phyloP scores from a whole-genome alignment of 2,797 vertebrate species.

The Phaenicophaeus curvirostris region DNA sequence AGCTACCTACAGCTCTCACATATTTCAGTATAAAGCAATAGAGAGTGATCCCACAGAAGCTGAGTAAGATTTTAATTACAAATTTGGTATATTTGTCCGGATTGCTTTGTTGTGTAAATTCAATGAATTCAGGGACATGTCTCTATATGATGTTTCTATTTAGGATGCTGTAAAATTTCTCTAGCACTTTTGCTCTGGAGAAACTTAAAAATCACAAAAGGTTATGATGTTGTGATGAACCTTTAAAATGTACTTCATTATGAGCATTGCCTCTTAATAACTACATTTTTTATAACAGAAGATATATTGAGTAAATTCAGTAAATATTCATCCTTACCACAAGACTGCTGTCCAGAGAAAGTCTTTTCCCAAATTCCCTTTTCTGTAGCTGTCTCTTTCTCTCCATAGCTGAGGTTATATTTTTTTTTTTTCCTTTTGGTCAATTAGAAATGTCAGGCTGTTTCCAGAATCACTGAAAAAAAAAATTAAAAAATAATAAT shows the following conservation, averaged over 20 bases:
- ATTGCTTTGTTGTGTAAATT: background rate
- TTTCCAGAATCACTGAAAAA: constrained; percentile 64
- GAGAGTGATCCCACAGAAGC: background rate
- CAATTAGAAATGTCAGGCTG: constrained; percentile 50
- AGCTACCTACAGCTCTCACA: background rate
- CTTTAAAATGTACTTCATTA: background rate
- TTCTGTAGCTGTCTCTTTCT: constrained; percentile 81
- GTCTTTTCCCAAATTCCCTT: constrained; percentile 82
- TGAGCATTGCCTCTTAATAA: constrained; percentile 41
- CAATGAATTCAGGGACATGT: background rate
- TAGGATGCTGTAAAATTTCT: background rate
- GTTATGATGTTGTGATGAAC: constrained; percentile 6
- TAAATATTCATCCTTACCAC: constrained; percentile 82
- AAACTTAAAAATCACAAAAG: background rate
- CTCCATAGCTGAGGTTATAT: constrained; percentile 72
- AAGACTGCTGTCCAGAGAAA: constrained; percentile 83
- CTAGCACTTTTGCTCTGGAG: background rate
- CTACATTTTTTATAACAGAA: constrained; percentile 47
- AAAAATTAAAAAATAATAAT: background rate
- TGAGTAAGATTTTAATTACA: background rate
- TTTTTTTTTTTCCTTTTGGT: constrained; percentile 71
- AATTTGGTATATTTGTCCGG: background rate
- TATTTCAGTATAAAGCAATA: background rate
- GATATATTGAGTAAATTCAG: constrained; percentile 39
- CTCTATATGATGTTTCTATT: background rate